Base-by-base conservation (phyloP, 2,797 vertebrate genomes). In the Coendou prehensilis region DNA sequence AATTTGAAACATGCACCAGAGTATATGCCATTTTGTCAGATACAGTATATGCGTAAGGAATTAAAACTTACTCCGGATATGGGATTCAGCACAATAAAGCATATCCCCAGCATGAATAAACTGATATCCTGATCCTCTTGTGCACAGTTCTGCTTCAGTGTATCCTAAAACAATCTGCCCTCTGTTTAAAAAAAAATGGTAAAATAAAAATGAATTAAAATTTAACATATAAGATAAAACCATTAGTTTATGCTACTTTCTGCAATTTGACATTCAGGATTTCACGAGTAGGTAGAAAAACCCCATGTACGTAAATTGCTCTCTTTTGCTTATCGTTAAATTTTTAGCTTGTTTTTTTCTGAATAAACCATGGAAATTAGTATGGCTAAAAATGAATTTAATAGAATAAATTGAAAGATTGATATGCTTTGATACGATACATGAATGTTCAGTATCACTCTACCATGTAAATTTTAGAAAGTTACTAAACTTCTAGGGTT, bases 51-150 rank as follows among this genome's bases (percentile, higher is more conserved):
- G 37, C 5, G 1, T 47, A 64, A 75, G 47, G 47, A 79, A 83
- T 20, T 10, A 47, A 26, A 64, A 98, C 99, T 99, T 98, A 99
- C 99, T 99, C 97, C 99, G 98, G 41, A 99, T 73, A 37, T 99
- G 99, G 94, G 98, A 99, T 73, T 99, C 99, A 5, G 99, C 99
- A 71, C 99, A 99, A 88, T 99, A 98, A 63, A 99, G 98, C 99
- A 99, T 99, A 93, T 99, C 99, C 6, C 98, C 99, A 81, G 99
- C 99, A 83, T 99, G 99, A 96, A 99, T 0, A 88, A 99, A 99
- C 83, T 99, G 99, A 96, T 99, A 99, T 23, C 99, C 99, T 0
- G 99, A 99, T 92, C 99, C 99, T 94, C 98, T 98, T 87, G 98
- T 96, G 80, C 98, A 99, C 9, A 99, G 98, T 96, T 99, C 99